Evolutionary conservation across 2,888 invertebrate genomes (phyloP).

Genomic region (Trachelus tabidus): DNA sequence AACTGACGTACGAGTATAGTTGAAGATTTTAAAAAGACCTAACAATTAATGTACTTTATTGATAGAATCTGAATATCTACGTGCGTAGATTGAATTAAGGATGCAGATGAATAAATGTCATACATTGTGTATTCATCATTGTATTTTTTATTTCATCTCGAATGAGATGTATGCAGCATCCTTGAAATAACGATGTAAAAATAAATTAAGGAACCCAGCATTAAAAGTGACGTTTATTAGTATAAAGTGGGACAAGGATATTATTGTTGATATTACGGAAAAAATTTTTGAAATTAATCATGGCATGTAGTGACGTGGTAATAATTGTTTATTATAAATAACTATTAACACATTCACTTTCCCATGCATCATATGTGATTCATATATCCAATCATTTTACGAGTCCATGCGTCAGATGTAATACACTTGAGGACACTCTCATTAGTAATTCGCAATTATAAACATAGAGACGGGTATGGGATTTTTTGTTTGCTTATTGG

Average conservation of each 20-base stretch:
- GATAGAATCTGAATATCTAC: background rate
- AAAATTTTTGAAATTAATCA: background rate
- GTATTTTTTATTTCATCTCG: background rate
- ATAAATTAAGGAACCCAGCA: background rate
- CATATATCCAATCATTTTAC: conserved; percentile 27
- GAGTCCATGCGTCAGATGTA: conserved; percentile 22
- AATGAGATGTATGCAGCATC: background rate
- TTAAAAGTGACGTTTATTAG: background rate
- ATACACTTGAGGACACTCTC: conserved; percentile 19
- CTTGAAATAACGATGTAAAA: background rate
- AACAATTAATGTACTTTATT: background rate
- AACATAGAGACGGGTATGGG: conserved; percentile 48
- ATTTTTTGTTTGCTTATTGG: conserved; percentile 50
- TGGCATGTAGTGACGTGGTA: background rate
- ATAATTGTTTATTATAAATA: conserved; percentile 59
- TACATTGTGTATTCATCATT: conserved; percentile 1
- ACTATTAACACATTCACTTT: conserved; percentile 54
- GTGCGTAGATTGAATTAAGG: background rate
- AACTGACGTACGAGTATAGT: background rate
- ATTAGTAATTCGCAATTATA: conserved; percentile 36
- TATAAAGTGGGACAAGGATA: background rate
- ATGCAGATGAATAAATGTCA: conserved; percentile 4
- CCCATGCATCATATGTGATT: conserved; percentile 37
- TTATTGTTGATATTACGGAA: background rate
- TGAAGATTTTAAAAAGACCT: background rate